Conservation (phyloP, 23 tunicate genomes). For the Halocynthia aurantium region DNA sequence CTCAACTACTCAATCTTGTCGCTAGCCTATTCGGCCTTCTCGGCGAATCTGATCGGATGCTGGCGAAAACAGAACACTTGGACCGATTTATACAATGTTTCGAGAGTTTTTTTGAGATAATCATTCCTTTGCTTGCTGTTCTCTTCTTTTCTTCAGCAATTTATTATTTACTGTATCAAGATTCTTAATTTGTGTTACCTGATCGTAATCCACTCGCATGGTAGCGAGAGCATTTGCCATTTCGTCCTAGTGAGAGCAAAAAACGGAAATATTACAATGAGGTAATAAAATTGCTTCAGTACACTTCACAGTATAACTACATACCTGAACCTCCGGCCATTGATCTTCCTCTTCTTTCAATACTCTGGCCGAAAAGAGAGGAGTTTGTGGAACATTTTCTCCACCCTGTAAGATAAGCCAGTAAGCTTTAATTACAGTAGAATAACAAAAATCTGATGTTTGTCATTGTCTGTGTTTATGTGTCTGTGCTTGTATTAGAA, state of each 20-base stretch:
- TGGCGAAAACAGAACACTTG: too few species aligned
- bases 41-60: too few species aligned
- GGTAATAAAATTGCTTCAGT: neutral
- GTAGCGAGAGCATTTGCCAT: slow-evolving; percentile 88
- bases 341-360: slow-evolving; percentile 88
- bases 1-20: too few species aligned
- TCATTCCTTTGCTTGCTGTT: slow-evolving; percentile 55
- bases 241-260: slow-evolving; percentile 24
- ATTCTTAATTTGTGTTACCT: slow-evolving; percentile 73
- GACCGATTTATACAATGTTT: too few species aligned
- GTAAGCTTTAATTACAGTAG: too few species aligned
- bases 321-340: slow-evolving; percentile 86
- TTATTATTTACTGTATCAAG: slow-evolving; percentile 70
- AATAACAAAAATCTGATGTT: too few species aligned
- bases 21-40: too few species aligned
- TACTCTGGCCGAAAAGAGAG: slow-evolving; percentile 73
- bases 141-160: slow-evolving; percentile 61
- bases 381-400: slow-evolving; percentile 79
- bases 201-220: slow-evolving; percentile 92
- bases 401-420: slow-evolving; percentile 17
- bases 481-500: too few species aligned
- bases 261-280: neutral
- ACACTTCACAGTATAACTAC: neutral
- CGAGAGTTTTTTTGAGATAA: neutral
- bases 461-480: too few species aligned